Base-by-base conservation (phyloP, 2,888 invertebrate genomes). In the Hedya salicella region DNA sequence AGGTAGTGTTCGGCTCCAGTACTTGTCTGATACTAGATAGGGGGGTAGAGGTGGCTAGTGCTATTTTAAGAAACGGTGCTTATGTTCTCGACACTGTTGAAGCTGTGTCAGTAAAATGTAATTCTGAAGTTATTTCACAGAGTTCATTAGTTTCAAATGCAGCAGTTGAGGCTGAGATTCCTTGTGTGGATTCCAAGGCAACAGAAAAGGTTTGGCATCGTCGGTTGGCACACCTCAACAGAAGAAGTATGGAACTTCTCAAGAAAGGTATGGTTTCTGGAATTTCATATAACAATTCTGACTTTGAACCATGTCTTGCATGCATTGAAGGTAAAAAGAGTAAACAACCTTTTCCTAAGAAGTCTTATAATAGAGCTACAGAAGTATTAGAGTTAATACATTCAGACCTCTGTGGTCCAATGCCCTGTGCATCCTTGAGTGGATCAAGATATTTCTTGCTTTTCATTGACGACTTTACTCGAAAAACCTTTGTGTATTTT, bases 251-350 rank as follows among this genome's bases (percentile, higher is more conserved):
- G 49, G 49, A 49, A 14, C 30, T 49, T 2, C 16, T 50, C 6
- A 32, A 16, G 3, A 6, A 48, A 48, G 46, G 21, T 48, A 19
- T 11, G 39, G 25, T 25, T 25, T 25, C 25, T 25, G 25, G 25
- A 5, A 25, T 25, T 25, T 25, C 25, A 5, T 25, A 25, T 1
- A 25, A 25, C 6, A 25, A 25, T 25, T 5, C 25, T 5, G 6
- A 25, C 3, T 65, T 46, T 52, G 11, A 62, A 14, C 53, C 64
- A 9, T 69, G 69, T 60, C 25, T 62, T 19, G 52, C 69, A 17
- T 69, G 69, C 50, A 42, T 70, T 9, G 48, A 70, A 30, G 68
- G 68, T 5, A 70, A 70, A 50, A 59, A 68, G 30, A 60, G 48
- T 48, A 49, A 39, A 21, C 5, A 57, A 19, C 61, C 66, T 17